These are phyloP conservation scores for Volucella bombylans DNA, from an alignment of 2,888 invertebrate species.

Conservation along the genomic window DNA sequence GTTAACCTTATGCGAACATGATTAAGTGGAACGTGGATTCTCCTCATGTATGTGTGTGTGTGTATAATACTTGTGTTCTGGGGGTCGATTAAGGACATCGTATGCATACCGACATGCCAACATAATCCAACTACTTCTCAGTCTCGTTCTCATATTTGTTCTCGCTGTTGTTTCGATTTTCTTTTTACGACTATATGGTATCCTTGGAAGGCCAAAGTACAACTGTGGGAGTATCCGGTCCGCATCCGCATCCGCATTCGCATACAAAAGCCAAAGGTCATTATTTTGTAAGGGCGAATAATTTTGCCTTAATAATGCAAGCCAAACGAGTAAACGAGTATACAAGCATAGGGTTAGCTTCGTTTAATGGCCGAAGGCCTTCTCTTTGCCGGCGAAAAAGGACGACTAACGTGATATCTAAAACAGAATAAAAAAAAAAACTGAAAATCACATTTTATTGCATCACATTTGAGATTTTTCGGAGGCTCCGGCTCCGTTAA, in stretches of 20 bases:
- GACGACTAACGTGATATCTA: too few relatives aligned
- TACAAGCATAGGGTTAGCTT: background rate
- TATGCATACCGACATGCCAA: conserved; percentile 20
- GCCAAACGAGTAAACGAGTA: background rate
- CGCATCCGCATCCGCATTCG: too few relatives aligned
- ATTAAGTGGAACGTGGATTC: conserved; percentile 40
- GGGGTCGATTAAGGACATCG: conserved; percentile 53
- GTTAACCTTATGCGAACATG: conserved; percentile 67
- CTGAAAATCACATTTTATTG: conserved; percentile 28
- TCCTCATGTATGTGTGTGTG: conserved; percentile 21
- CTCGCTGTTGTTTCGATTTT: conserved; percentile 30
- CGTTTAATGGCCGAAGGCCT: conserved; percentile 7
- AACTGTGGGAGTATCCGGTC: background rate
- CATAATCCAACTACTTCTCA: too few relatives aligned
- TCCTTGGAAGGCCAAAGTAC: conserved; percentile 28
- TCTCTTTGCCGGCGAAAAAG: background rate
- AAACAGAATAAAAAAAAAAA: background rate
- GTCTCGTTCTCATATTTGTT: background rate
- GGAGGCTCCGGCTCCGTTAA: conserved; percentile 3
- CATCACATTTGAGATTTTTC: conserved; percentile 27
- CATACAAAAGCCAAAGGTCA: conserved; percentile 38
- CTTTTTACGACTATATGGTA: background rate
- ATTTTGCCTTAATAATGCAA: conserved; percentile 51
- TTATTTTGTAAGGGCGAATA: conserved; percentile 43
- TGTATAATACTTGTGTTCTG: background rate